Evolutionary conservation across 2,888 invertebrate species (phyloP).

Genomic region (Eudasyphora cyanicolor): DNA sequence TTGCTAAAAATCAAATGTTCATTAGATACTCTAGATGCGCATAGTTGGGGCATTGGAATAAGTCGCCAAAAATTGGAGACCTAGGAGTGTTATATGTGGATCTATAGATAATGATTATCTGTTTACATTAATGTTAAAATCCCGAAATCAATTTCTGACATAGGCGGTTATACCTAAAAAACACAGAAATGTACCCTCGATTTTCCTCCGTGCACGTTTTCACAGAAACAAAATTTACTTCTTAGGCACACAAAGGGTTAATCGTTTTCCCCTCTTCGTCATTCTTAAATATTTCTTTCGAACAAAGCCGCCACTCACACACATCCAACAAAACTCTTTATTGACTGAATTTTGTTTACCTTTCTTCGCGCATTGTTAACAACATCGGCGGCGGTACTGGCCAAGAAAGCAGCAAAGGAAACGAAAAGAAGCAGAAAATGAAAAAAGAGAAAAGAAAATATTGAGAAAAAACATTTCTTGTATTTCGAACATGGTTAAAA

Average conservation of each 20-base stretch:
- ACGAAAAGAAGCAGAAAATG: constrained; percentile 34
- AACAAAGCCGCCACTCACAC: constrained; percentile 3
- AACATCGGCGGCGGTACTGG: constrained; percentile 31
- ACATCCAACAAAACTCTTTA: constrained; percentile 32
- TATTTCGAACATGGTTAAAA: constrained; percentile 73
- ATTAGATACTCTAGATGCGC: too few relatives aligned
- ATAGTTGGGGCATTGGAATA: too few relatives aligned
- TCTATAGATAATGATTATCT: too few relatives aligned
- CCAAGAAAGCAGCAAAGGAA: background rate
- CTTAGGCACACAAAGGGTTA: constrained; percentile 31
- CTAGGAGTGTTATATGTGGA: too few relatives aligned
- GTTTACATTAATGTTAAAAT: too few relatives aligned
- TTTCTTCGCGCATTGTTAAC: constrained; percentile 57
- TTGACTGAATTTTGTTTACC: constrained; percentile 63
- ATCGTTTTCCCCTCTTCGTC: constrained; percentile 47
- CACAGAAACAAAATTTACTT: too few relatives aligned
- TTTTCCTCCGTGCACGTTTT: too few relatives aligned
- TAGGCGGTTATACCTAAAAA: too few relatives aligned
- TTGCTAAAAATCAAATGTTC: too few relatives aligned
- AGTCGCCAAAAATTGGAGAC: too few relatives aligned
- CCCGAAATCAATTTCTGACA: too few relatives aligned
- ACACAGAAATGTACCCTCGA: too few relatives aligned
- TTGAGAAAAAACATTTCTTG: constrained; percentile 69
- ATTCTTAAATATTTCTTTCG: constrained; percentile 32
- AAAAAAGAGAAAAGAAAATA: constrained; percentile 31